Conservation (phyloP, 2,113 vertebrate species). For the Lathamus discolor region DNA sequence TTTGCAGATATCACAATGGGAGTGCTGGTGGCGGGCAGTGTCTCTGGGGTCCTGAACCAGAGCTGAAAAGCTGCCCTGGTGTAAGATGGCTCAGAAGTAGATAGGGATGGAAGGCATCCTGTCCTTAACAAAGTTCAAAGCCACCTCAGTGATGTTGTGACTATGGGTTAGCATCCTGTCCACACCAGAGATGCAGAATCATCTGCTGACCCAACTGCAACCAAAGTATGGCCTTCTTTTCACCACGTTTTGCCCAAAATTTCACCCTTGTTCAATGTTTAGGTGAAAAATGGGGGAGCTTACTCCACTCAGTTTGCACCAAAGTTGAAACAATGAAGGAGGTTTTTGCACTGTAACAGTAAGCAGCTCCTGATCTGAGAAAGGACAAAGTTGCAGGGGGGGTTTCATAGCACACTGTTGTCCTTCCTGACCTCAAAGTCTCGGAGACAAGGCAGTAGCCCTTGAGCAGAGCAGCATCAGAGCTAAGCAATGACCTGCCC, state of each 20-base stretch:
- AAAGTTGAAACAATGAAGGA: background rate
- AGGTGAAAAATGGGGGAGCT: background rate
- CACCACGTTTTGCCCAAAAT: background rate
- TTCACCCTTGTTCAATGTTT: background rate
- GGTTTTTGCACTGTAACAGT: background rate
- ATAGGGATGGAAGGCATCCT: background rate
- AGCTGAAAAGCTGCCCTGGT: background rate
- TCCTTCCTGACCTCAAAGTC: background rate
- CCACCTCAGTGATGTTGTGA: background rate
- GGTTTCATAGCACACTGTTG: background rate
- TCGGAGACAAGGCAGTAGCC: background rate
- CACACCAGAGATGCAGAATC: background rate
- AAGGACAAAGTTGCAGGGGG: background rate
- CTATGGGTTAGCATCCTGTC: background rate
- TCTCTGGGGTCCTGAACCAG: background rate
- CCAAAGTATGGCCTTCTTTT: background rate
- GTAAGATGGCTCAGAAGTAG: background rate
- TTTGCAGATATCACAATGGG: background rate
- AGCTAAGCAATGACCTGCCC: background rate
- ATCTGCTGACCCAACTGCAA: background rate
- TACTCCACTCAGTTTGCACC: accelerated
- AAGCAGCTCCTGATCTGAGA: background rate
- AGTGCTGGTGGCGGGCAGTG: background rate
- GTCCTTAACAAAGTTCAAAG: background rate
- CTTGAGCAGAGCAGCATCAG: background rate